Percentiles rank a stretch among this genome's conserved stretches.
Evolutionary conservation across 1,140 invertebrate genomes (phyloP).

Genomic region (Lamellibrachia luymesi): DNA sequence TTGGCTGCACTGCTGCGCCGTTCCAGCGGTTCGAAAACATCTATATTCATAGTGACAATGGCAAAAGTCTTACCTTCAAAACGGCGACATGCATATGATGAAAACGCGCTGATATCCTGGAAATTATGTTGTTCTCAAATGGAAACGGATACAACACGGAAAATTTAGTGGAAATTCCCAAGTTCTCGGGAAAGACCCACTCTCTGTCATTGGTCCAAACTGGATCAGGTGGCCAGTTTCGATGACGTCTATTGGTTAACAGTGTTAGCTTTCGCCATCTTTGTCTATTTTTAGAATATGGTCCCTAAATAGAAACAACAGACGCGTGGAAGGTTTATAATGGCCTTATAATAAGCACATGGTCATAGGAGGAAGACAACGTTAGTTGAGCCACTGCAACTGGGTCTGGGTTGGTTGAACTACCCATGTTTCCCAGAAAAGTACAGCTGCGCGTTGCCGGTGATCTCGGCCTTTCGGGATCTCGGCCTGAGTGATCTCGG

Average conservation of each 20-base stretch:
- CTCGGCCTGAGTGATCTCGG: too few species aligned
- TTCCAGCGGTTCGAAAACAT: neutral
- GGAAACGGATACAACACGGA: neutral
- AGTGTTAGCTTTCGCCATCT: neutral
- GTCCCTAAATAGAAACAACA: neutral
- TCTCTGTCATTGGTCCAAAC: neutral
- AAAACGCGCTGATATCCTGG: neutral
- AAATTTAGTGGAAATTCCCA: neutral
- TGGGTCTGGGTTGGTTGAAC: neutral
- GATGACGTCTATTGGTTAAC: neutral
- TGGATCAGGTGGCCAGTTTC: neutral
- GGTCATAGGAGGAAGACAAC: neutral
- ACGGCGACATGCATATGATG: neutral
- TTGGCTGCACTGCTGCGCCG: neutral
- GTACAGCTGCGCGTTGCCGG: too few species aligned
- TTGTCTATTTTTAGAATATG: conserved; percentile 1
- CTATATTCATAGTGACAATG: neutral
- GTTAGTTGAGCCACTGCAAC: neutral
- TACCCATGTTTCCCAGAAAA: too few species aligned
- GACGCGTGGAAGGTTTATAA: neutral
- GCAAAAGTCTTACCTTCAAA: neutral
- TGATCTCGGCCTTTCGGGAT: too few species aligned
- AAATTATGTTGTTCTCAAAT: neutral
- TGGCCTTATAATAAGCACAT: too few species aligned
- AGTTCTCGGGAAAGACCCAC: neutral